These are phyloP conservation scores for Staurois parvus DNA, from an alignment of 2,797 vertebrate genomes.

Conservation along the genomic window DNA sequence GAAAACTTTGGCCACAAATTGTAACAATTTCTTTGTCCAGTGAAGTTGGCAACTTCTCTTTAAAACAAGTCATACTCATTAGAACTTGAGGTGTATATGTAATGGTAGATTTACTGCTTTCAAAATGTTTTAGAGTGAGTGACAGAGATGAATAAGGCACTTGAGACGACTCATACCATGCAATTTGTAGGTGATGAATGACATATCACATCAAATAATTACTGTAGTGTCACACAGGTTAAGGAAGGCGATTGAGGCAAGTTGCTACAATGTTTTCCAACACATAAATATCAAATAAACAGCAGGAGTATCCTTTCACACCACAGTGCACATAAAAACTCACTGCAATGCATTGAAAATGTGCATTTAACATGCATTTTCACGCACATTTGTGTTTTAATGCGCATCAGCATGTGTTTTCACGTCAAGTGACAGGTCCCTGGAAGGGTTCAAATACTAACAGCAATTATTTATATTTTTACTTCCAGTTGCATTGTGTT, in stretches of 20 bases:
- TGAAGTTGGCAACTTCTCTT: constrained; percentile 5
- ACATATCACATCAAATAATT: constrained; percentile 15
- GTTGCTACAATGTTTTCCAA: not conserved
- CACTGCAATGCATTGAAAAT: no score
- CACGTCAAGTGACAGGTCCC: no score
- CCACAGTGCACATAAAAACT: no score
- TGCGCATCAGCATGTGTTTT: no score
- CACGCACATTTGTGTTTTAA: no score
- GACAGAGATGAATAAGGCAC: constrained; percentile 6
- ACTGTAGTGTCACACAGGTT: not conserved
- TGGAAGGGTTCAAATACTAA: no score
- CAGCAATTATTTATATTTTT: no score
- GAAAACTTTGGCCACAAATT: not conserved
- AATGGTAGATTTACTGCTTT: not conserved
- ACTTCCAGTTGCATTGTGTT: no score
- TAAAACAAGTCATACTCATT: constrained; percentile 2
- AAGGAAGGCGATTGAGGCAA: not conserved
- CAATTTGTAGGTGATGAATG: constrained; percentile 23
- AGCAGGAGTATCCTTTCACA: not conserved
- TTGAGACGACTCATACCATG: not conserved
- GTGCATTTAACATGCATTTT: no score
- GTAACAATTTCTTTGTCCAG: not conserved
- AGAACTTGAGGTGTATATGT: not conserved
- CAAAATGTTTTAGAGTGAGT: not conserved
- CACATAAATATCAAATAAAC: not conserved